These are phyloP conservation scores for Tineola bisselliella DNA, from an alignment of 2,888 invertebrate species.

Conservation along the genomic window DNA sequence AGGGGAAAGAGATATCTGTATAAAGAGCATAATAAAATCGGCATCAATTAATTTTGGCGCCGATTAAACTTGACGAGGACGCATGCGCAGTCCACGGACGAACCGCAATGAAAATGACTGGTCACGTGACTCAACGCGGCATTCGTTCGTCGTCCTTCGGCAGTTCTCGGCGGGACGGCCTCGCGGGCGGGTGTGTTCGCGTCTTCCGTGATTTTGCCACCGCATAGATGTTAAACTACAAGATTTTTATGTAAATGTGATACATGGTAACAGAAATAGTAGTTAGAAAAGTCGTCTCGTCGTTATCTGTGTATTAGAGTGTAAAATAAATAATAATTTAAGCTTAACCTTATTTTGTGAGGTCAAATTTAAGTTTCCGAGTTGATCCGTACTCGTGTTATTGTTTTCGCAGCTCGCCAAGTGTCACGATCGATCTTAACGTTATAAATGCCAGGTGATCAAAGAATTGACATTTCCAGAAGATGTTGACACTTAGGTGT, in stretches of 20 bases:
- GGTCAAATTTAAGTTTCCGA: constrained; percentile 44
- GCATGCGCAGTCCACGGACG: constrained; percentile 61
- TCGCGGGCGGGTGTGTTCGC: constrained; percentile 34
- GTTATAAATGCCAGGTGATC: constrained; percentile 10
- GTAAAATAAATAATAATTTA: constrained; percentile 22
- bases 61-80: constrained; percentile 21
- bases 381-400: constrained; percentile 43
- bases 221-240: constrained; percentile 29
- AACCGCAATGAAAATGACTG: constrained; percentile 67
- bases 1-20: background rate
- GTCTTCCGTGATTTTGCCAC: constrained; percentile 28
- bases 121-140: constrained; percentile 69
- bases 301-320: background rate
- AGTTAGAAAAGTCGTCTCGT: background rate
- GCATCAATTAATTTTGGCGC: constrained; percentile 9
- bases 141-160: constrained; percentile 62
- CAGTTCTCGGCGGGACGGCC: constrained; percentile 54
- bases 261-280: background rate
- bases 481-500: constrained; percentile 1
- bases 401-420: constrained; percentile 31
- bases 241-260: background rate
- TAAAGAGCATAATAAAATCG: constrained; percentile 3
- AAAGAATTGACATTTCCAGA: background rate
- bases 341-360: constrained; percentile 31
- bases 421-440: constrained; percentile 15